Evolutionary conservation across 1,140 invertebrate genomes (phyloP), one percentile per base, ranked within the genome.

Genomic region (Pectinophora gossypiella): DNA sequence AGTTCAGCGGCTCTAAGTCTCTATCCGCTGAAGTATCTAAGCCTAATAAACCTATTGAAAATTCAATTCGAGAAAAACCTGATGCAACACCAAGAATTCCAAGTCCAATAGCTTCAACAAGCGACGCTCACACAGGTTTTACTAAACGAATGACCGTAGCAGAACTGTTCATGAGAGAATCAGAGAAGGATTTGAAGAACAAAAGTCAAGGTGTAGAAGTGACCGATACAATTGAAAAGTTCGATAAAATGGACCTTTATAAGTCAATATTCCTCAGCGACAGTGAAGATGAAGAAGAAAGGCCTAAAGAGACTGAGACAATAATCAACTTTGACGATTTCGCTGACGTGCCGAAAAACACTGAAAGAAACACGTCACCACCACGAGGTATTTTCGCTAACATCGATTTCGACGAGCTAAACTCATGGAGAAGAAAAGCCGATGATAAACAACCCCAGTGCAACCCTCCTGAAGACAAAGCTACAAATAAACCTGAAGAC

Each of bases 341-440:
- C 48, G 50, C 68, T 10, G 79, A 78, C 16, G 63, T 52, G 53
- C 72, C 76, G 3, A 76, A 70, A 52, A 85, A 81, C 70, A 43
- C 87, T 0, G 78, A 91, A 57, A 88, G 92, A 47, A 94, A 93
- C 51, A 89, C 80, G 7, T 93, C 92, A 3, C 92, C 93, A 0
- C 91, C 92, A 0, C 87, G 91, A 54, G 93, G 93, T 1, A 93
- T 95, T 48, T 95, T 95, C 66, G 93, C 93, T 0, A 92, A 93
- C 55, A 78, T 95, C 18, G 92, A 94, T 81, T 89, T 94, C 10
- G 91, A 93, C 56, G 85, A 81, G 67, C 60, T 92, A 0, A 84
- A 88, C 49, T 84, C 85, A 12, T 90, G 87, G 76, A 82, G 81
- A 46, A 86, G 87, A 59, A 65, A 44, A 40, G 23, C 55, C n/a